Percentiles rank a stretch among this genome's conserved stretches.
These are phyloP conservation scores for Glaucomys volans DNA, from an alignment of 2,113 vertebrate genomes.

Conservation along the genomic window DNA sequence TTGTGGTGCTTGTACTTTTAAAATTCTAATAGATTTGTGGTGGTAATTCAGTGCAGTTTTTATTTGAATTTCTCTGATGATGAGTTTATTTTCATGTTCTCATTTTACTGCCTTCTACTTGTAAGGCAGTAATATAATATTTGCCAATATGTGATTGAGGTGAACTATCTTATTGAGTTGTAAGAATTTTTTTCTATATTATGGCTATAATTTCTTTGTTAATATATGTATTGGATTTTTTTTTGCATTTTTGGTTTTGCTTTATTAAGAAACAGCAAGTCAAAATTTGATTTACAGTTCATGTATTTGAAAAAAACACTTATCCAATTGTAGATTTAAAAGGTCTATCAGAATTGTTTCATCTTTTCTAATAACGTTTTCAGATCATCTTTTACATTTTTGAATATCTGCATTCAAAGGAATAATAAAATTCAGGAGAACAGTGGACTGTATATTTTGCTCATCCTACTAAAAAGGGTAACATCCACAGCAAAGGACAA, in stretches of 20 bases:
- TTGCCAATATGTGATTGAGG: neutral
- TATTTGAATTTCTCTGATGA: neutral
- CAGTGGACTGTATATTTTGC: neutral
- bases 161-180: neutral
- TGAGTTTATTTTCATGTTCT: neutral
- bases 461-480: neutral
- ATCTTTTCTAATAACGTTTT: constrained; percentile 10
- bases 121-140: too few species aligned
- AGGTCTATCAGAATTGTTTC: neutral
- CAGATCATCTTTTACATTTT: neutral
- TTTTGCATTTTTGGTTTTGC: neutral
- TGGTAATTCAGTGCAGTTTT: neutral
- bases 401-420: neutral
- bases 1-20: neutral
- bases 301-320: neutral
- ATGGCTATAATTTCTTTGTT: neutral
- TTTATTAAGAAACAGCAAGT: constrained; percentile 39
- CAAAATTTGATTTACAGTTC: constrained; percentile 9
- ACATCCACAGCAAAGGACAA: neutral
- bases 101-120: neutral
- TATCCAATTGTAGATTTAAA: neutral
- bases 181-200: neutral
- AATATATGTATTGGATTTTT: neutral
- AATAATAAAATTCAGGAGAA: neutral
- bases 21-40: neutral